Conservation (phyloP, 2,888 invertebrate genomes). For the Peribatodes rhomboidaria region DNA sequence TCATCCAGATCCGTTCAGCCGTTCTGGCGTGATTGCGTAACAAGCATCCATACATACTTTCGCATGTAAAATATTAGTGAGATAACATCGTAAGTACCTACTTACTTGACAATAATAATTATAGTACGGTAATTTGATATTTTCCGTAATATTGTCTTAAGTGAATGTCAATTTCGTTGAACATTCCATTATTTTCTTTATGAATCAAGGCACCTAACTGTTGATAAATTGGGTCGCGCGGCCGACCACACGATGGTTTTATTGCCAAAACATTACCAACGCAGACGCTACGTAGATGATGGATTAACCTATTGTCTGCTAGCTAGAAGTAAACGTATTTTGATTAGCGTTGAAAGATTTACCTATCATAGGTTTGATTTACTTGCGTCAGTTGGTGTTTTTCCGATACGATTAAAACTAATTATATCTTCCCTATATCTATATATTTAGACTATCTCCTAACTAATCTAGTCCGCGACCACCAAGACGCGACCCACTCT, state of each 20-base stretch:
- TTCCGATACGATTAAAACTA: background rate
- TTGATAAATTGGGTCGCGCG: slow-evolving; percentile 48
- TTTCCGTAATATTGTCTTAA: background rate
- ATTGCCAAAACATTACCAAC: slow-evolving; percentile 56
- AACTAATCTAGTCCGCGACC: too few species aligned
- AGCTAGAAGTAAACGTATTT: slow-evolving; percentile 36
- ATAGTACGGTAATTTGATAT: too few species aligned
- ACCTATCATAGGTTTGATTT: slow-evolving; percentile 1
- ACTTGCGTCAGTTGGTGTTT: slow-evolving; percentile 27
- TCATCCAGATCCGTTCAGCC: too few species aligned
- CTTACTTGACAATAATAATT: too few species aligned
- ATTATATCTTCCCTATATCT: too few species aligned
- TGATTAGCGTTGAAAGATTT: slow-evolving; percentile 15
- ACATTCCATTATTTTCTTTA: background rate
- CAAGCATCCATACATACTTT: too few species aligned
- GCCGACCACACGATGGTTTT: slow-evolving; percentile 47
- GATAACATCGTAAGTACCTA: too few species aligned
- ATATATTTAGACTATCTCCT: too few species aligned
- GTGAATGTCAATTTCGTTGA: too few species aligned
- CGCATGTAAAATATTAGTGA: too few species aligned
- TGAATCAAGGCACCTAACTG: slow-evolving; percentile 46
- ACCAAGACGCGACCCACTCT: too few species aligned
- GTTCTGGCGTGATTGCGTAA: too few species aligned
- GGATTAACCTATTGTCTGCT: slow-evolving; percentile 45
- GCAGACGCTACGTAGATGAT: slow-evolving; percentile 52